phyloP scores from a whole-genome alignment of 2,888 invertebrate genomes.

The Drosophila meridionalis region DNA sequence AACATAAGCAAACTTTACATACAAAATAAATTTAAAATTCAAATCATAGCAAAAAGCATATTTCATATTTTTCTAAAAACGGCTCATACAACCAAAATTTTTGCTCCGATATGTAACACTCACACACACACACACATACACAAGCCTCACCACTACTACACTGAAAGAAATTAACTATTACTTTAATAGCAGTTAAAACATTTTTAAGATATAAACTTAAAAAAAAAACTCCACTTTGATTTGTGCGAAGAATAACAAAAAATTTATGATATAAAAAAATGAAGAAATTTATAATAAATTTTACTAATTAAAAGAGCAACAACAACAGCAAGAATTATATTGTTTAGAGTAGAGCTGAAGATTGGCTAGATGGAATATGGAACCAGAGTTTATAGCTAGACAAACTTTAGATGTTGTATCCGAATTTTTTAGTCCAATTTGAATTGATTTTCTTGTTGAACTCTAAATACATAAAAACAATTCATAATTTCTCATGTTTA shows the following conservation, averaged over 20 bases:
- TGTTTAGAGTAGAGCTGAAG: constrained; percentile 38
- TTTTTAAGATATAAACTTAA: constrained; percentile 45
- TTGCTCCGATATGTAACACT: constrained; percentile 57
- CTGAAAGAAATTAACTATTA: constrained; percentile 64
- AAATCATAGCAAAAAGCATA: constrained; percentile 45
- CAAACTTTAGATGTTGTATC: constrained; percentile 70
- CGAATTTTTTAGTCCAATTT: constrained; percentile 73
- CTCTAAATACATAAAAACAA: constrained; percentile 3
- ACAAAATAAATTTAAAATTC: constrained; percentile 21
- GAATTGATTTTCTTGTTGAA: constrained; percentile 70
- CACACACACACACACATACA: constrained; percentile 26
- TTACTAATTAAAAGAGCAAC: constrained; percentile 12
- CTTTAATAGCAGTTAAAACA: constrained; percentile 75
- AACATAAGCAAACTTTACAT: constrained; percentile 2
- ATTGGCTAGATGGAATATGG: constrained; percentile 31
- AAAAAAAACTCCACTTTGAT: constrained; percentile 23
- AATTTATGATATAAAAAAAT: constrained; percentile 12
- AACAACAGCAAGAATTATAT: neutral
- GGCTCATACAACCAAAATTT: constrained; percentile 66
- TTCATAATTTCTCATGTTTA: constrained; percentile 31
- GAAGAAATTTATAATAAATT: constrained; percentile 13
- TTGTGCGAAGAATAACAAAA: constrained; percentile 27
- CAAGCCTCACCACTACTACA: constrained; percentile 54
- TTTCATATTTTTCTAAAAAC: constrained; percentile 74
- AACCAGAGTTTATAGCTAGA: constrained; percentile 71